These are phyloP conservation scores for Hippocampus guttulatus DNA, from an alignment of 2,113 vertebrate species.

Conservation along the genomic window DNA sequence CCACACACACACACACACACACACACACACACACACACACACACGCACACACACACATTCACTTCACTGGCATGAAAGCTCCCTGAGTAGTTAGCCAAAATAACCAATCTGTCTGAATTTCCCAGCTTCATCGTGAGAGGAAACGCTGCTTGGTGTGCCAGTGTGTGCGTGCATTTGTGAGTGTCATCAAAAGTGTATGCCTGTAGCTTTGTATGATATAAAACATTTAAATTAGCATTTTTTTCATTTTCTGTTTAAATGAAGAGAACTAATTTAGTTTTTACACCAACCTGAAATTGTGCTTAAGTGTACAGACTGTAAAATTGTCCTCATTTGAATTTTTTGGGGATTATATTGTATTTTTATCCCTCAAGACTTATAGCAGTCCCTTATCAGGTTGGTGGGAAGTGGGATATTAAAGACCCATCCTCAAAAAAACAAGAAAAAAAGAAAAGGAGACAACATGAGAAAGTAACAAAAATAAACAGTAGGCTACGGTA, in stretches of 20 bases:
- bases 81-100: constrained; percentile 23
- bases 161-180: neutral
- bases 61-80: neutral
- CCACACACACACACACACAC: neutral
- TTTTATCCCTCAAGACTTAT: neutral
- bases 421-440: neutral
- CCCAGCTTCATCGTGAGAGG: constrained; percentile 31
- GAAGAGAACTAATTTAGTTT: neutral
- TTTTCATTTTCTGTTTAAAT: neutral
- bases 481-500: neutral
- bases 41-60: too few relatives aligned
- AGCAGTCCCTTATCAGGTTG: neutral
- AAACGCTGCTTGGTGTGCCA: constrained; percentile 15
- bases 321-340: neutral
- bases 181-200: constrained; percentile 2
- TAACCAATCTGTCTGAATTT: constrained; percentile 49
- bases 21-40: neutral
- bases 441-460: neutral
- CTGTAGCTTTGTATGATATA: neutral
- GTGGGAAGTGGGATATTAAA: neutral
- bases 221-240: neutral
- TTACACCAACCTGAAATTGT: neutral
- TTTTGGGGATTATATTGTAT: neutral
- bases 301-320: neutral
- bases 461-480: constrained; percentile 9